Evolutionary conservation across 2,888 invertebrate species (phyloP), one percentile per base, ranked within the genome.

Genomic region (Exephanes ischioxanthus): DNA sequence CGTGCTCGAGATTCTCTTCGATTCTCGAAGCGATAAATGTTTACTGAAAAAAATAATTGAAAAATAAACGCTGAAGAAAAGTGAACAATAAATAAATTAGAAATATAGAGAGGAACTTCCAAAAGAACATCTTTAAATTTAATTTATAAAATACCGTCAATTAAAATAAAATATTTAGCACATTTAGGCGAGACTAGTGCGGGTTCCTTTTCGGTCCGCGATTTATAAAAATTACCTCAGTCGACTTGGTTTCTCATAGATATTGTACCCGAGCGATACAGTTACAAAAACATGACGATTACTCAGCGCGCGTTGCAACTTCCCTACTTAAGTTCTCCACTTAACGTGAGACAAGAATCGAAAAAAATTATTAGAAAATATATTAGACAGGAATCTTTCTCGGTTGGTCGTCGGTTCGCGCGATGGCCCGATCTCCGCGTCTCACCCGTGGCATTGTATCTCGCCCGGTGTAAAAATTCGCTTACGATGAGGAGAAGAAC

Each of bases 391-490:
- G 82, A 70, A 70, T 85, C 75, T 79, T 82, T 82, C 78, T 71
- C 53, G 73, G 78, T 61, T 76, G 75, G 67, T 75, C 48, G 66
- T 70, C 55, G 68, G 71, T 30, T 41, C 14, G 53, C 78, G 66
- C 68, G 58, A 82, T 78, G 73, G 61, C 55, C 68, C 81, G 83
- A 86, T 86, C 86, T 73, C 75, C 80, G 80, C 75, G 75, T 86
- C 79, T 83, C 67, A 83, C 88, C 87, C 88, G 89, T 88, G 87
- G 87, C 87, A 87, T 87, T 72, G 88, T 91, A 90, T 92, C 93
- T 93, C 92, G 93, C 92, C 92, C 92, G 89, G 90, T 89, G 89
- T 89, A 92, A 92, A 93, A 92, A 92, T 93, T 91, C 91, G 93
- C 93, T 92, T 92, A 92, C 91, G 90, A 78, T 73, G 80, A 77